Base-by-base conservation (phyloP, 2,888 invertebrate genomes). In the Acleris laterana region DNA sequence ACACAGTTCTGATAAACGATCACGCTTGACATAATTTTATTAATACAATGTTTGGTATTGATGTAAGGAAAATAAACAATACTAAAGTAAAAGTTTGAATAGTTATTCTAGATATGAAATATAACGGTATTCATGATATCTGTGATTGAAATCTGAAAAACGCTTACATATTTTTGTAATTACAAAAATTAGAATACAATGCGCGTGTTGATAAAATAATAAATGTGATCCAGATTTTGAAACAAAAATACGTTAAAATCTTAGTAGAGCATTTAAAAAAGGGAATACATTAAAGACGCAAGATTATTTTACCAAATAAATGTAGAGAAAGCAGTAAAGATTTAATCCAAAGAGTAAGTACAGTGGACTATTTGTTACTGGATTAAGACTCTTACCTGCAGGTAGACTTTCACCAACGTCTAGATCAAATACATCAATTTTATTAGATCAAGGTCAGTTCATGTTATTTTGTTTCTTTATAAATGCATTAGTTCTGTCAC, bases 1-100 rank as follows among this genome's bases (percentile, higher is more conserved):
- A 68, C 61, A 66, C 66, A 51, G 69, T 67, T 70, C 61, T 62
- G 46, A 71, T 68, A 68, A 69, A 61, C 50, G 62, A 68, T 63
- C 53, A 63, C 57, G 59, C 53, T 59, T 68, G 63, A 68, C 63
- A 68, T 68, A 68, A 62, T 63, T 59, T 59, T 59, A 63, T 59
- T 53, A 49, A 53, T 59, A 32, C 42, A 32, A 20, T 48, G 48
- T 60, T 65, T 22, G 42, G 19, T 59, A 53, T 49, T 49, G 55
- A 44, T 32, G 7, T 55, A 13, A 19, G 49, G 20, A 44, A 50
- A 59, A 49, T 42, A 28, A 28, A 64, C 53, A 28, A 38, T 56
- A 42, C 16, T 17, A 56, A 42, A 60, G 42, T 3, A 9, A 46
- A 44, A 25, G 46, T 17, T 7, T 4, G 13, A 13, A 13, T 3